Percentiles rank a stretch among this genome's conserved stretches.
Conservation (phyloP, 2,113 vertebrate genomes). For the Corythaixoides concolor region DNA sequence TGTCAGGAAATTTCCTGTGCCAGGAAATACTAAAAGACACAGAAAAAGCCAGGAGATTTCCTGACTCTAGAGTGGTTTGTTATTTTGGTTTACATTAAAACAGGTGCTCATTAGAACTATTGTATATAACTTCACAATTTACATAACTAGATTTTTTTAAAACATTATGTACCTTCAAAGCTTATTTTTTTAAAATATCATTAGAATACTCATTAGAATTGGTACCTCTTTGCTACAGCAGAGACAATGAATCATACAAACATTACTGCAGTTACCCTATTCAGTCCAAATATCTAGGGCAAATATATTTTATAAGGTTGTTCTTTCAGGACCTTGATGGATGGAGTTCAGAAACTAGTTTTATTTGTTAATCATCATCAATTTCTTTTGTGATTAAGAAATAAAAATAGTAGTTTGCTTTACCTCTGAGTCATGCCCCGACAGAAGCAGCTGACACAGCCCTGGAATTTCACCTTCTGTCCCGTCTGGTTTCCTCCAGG, state of each 20-base stretch:
- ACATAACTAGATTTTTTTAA: not conserved
- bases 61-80: not conserved
- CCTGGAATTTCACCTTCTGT: slow-evolving; percentile 73
- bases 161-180: not conserved
- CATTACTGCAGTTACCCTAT: not conserved
- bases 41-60: not conserved
- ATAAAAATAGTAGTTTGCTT: not conserved
- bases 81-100: not conserved
- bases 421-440: slow-evolving; percentile 71
- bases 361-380: not conserved
- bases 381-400: not conserved
- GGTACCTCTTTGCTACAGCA: not conserved
- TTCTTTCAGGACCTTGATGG: not conserved
- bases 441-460: slow-evolving; percentile 50
- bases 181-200: not conserved
- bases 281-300: not conserved
- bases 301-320: not conserved
- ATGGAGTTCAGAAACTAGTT: not conserved
- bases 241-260: not conserved
- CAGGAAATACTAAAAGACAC: not conserved
- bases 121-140: not conserved
- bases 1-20: not conserved
- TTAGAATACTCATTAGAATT: not conserved
- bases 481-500: slow-evolving; percentile 18
- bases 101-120: not conserved